Evolutionary conservation across 23 tunicate species (phyloP).

Genomic region (Oikopleura vanhoeffeni): DNA sequence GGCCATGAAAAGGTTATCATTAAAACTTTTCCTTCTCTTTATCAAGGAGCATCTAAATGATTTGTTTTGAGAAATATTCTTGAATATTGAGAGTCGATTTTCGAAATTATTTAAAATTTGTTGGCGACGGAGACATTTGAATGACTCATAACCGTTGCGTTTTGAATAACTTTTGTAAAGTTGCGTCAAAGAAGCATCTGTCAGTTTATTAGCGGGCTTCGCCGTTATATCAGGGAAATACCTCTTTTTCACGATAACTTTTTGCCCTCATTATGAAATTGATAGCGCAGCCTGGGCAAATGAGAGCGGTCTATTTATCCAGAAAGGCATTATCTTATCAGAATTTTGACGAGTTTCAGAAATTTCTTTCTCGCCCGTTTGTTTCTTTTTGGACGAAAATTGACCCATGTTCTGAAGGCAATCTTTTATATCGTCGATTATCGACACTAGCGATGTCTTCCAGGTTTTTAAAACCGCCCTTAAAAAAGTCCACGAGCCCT

Average conservation of each 20-base stretch:
- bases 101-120: neutral
- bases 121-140: neutral
- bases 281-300: neutral
- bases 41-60: no score
- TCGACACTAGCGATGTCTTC: neutral
- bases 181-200: neutral
- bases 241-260: neutral
- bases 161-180: neutral
- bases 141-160: neutral
- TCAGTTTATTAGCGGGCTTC: neutral
- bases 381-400: neutral
- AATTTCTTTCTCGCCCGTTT: slow-evolving; percentile 7
- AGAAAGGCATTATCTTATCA: neutral
- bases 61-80: neutral
- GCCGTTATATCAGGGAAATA: neutral
- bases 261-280: neutral
- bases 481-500: neutral
- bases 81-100: neutral
- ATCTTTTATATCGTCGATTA: neutral
- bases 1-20: no score
- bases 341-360: neutral
- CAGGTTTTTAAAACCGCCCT: neutral
- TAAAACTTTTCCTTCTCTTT: no score
- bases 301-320: neutral
- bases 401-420: neutral